These are phyloP conservation scores for Teinopalpus imperialis DNA, from an alignment of 2,888 invertebrate species.

Conservation along the genomic window DNA sequence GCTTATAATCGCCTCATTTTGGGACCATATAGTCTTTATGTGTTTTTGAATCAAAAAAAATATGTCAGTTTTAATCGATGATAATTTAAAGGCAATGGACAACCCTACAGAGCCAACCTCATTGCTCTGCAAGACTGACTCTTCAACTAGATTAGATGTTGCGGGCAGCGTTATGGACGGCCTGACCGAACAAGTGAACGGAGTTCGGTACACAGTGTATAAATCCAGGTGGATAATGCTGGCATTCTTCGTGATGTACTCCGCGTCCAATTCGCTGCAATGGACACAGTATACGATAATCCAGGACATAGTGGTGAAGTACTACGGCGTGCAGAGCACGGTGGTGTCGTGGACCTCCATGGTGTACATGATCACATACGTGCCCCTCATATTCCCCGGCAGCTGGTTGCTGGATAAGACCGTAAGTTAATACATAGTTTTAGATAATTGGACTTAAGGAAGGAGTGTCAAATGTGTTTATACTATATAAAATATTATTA, in stretches of 20 bases:
- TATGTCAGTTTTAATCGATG: slow-evolving; percentile 12
- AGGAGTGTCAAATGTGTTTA: no score
- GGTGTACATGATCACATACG: slow-evolving; percentile 98
- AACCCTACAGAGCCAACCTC: slow-evolving; percentile 32
- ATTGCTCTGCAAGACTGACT: slow-evolving; percentile 36
- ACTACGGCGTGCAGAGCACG: slow-evolving; percentile 86
- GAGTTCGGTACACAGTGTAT: slow-evolving; percentile 80
- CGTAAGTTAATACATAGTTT: no score
- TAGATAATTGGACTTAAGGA: no score
- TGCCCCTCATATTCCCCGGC: slow-evolving; percentile 97
- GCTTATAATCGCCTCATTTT: not conserved
- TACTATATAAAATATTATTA: no score
- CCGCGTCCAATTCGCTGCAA: slow-evolving; percentile 95
- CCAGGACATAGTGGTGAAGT: slow-evolving; percentile 87
- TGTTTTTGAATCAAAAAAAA: not conserved
- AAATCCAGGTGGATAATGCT: slow-evolving; percentile 91
- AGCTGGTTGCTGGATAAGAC: slow-evolving; percentile 96
- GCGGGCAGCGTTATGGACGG: slow-evolving; percentile 57
- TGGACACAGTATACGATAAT: slow-evolving; percentile 98
- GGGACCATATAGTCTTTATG: slow-evolving; percentile 14
- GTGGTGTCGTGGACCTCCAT: slow-evolving; percentile 98
- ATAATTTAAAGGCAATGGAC: slow-evolving; percentile 2
- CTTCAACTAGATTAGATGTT: slow-evolving; percentile 38
- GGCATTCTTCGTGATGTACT: slow-evolving; percentile 91
- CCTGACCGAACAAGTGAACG: slow-evolving; percentile 34